A percentile compares a stretch with the other conserved stretches of the same genome.
phyloP scores from a whole-genome alignment of 2,888 invertebrate species.

The Chouioia cunea region DNA sequence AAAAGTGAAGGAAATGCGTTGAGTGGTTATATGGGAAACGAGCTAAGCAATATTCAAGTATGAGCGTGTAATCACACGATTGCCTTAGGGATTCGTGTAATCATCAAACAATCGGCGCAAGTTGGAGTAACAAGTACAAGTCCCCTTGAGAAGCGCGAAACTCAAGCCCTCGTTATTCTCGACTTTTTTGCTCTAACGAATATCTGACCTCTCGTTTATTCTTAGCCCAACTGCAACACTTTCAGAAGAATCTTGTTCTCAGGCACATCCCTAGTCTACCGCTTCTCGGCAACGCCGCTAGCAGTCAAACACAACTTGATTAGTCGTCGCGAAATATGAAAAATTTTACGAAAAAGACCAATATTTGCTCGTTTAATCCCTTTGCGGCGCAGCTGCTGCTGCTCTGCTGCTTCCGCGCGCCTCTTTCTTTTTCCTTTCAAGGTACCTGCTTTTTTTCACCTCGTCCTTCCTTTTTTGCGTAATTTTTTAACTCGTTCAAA shows the following conservation, averaged over 20 bases:
- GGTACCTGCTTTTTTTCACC: background rate
- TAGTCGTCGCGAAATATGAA: constrained; percentile 20
- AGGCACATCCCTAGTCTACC: background rate
- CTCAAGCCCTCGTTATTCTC: constrained; percentile 24
- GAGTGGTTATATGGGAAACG: background rate
- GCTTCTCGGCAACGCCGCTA: background rate
- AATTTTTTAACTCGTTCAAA: constrained; percentile 4
- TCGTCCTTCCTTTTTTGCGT: background rate
- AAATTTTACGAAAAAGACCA: constrained; percentile 24
- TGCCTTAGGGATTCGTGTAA: background rate
- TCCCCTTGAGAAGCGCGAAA: constrained; percentile 9
- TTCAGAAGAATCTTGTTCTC: background rate
- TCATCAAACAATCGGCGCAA: constrained; percentile 30
- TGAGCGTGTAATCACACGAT: constrained; percentile 25
- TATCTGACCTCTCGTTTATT: constrained; percentile 28
- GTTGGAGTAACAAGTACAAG: constrained; percentile 29
- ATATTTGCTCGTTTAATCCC: constrained; percentile 39
- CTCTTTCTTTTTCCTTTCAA: background rate
- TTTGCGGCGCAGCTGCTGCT: background rate
- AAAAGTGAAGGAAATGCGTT: background rate
- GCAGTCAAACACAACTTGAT: constrained; percentile 5
- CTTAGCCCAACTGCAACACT: background rate
- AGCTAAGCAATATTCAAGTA: constrained; percentile 11
- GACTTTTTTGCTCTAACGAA: constrained; percentile 23
- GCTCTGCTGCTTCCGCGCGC: background rate